Evolutionary conservation across 2,797 vertebrate genomes (phyloP).

Genomic region (Periparus ater): DNA sequence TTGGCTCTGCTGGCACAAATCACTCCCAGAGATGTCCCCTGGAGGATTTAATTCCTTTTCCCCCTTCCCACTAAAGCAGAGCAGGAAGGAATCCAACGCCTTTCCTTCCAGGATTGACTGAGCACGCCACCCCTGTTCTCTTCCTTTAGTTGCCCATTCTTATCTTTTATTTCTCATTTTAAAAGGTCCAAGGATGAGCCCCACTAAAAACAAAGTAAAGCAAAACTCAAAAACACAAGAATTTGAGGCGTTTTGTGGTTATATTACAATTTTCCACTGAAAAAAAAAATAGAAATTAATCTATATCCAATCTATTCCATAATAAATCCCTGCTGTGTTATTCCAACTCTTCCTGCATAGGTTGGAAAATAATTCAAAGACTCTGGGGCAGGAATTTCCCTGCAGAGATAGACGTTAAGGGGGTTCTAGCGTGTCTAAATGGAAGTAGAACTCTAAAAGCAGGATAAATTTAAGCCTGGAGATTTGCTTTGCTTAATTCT

Average conservation of each 20-base stretch:
- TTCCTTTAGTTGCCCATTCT: too few species aligned
- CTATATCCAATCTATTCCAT: background rate
- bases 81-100: too few species aligned
- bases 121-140: too few species aligned
- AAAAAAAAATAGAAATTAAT: background rate
- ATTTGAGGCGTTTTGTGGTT: background rate
- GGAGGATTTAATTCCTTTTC: too few species aligned
- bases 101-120: too few species aligned
- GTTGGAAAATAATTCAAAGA: background rate
- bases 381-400: background rate
- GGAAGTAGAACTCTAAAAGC: background rate
- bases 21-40: too few species aligned
- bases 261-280: background rate
- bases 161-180: too few species aligned
- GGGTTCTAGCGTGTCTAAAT: background rate
- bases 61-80: too few species aligned
- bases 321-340: background rate
- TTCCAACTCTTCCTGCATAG: background rate
- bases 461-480: background rate
- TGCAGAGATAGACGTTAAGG: accelerated
- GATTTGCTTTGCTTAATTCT: background rate
- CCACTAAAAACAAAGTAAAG: background rate
- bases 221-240: background rate
- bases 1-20: too few species aligned
- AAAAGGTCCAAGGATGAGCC: background rate